Evolutionary conservation across 2,797 vertebrate species (phyloP).

Genomic region (Sorex maritimensis): DNA sequence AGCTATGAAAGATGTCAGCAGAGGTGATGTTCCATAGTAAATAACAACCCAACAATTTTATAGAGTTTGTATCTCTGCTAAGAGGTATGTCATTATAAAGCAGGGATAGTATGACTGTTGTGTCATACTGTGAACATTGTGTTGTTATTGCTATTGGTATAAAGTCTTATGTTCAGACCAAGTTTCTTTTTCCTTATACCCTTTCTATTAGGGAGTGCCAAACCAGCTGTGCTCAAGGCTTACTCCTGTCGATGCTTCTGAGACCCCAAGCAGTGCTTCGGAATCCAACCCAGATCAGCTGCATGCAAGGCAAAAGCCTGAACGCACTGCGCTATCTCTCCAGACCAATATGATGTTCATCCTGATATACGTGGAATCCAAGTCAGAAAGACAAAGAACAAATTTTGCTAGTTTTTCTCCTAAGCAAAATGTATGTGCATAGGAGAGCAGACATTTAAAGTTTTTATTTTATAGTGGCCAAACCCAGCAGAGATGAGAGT

Average conservation of each 20-base stretch:
- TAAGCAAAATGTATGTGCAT: neutral
- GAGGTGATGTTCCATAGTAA: neutral
- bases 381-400: conserved; percentile 26
- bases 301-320: too few species aligned
- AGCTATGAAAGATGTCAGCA: neutral
- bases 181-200: neutral
- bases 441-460: neutral
- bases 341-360: neutral
- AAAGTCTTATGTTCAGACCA: neutral
- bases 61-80: neutral
- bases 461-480: too few species aligned
- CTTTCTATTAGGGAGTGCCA: too few species aligned
- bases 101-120: neutral
- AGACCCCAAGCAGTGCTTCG: too few species aligned
- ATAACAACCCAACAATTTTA: neutral
- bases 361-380: neutral
- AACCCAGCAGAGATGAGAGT: too few species aligned
- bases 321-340: too few species aligned
- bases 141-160: neutral
- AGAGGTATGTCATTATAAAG: conserved; percentile 7
- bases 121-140: neutral
- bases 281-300: too few species aligned
- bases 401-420: neutral
- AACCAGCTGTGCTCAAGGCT: too few species aligned
- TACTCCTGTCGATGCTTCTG: too few species aligned